Percentiles rank a stretch among this genome's conserved stretches.
Conservation (phyloP, 2,888 invertebrate genomes). For the Nipponacmea schrenckii region DNA sequence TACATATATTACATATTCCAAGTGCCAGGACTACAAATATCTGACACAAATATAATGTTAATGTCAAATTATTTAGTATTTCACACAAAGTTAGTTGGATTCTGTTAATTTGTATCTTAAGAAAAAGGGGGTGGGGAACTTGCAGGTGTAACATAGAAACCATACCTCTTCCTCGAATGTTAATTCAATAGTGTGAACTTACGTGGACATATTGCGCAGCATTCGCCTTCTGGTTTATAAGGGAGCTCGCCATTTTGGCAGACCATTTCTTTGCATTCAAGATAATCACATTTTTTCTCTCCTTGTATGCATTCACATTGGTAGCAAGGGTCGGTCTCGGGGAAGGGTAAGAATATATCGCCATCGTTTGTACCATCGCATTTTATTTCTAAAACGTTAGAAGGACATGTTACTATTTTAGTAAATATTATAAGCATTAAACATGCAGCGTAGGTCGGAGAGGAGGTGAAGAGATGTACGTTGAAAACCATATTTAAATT, state of each 20-base stretch:
- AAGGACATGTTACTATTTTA: slow-evolving; percentile 13
- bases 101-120: too few relatives aligned
- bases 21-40: too few relatives aligned
- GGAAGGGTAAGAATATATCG: slow-evolving; percentile 24
- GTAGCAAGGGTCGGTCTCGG: slow-evolving; percentile 27
- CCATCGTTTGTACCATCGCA: slow-evolving; percentile 15
- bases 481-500: too few relatives aligned
- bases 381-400: neutral
- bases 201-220: slow-evolving; percentile 26
- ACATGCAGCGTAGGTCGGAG: too few relatives aligned
- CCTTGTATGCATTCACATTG: slow-evolving; percentile 21
- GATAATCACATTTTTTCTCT: slow-evolving; percentile 16
- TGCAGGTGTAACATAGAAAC: too few relatives aligned
- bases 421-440: neutral
- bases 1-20: too few relatives aligned
- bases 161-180: too few relatives aligned
- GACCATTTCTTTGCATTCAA: slow-evolving; percentile 21
- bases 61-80: too few relatives aligned
- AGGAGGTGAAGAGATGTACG: too few relatives aligned
- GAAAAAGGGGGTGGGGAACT: too few relatives aligned
- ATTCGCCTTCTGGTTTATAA: slow-evolving; percentile 28
- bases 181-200: neutral
- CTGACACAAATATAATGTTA: too few relatives aligned
- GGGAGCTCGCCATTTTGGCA: slow-evolving; percentile 29
- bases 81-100: too few relatives aligned